Conservation (phyloP, 1,140 invertebrate genomes). For the Anastrepha obliqua region DNA sequence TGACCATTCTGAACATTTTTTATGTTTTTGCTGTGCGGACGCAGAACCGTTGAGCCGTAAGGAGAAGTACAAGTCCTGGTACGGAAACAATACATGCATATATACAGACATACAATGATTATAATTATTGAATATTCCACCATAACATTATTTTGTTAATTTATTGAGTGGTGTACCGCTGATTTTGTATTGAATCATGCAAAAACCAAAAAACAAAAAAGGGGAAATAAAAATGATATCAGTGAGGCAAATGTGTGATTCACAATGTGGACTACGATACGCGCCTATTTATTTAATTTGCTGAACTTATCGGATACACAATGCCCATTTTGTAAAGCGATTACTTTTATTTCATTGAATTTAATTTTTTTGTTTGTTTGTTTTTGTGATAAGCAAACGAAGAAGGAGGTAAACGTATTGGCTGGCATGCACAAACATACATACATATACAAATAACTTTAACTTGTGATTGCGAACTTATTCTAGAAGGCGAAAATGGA, state of each 20-base stretch:
- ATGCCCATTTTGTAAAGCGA: background rate
- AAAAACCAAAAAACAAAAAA: background rate
- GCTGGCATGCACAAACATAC: background rate
- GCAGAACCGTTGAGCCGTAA: conserved; percentile 59
- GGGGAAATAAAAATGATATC: background rate
- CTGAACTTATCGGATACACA: background rate
- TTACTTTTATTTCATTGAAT: conserved; percentile 23
- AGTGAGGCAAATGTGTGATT: conserved; percentile 2
- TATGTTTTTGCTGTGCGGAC: conserved; percentile 65
- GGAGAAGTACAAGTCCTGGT: conserved; percentile 62
- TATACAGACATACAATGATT: background rate
- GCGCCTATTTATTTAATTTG: background rate
- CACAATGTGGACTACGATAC: background rate
- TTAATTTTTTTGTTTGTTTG: background rate
- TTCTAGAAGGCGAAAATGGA: background rate
- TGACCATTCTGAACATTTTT: conserved; percentile 60
- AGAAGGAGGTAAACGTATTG: background rate
- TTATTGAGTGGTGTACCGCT: background rate
- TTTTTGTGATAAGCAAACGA: background rate
- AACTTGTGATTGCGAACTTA: background rate
- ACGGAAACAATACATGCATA: background rate
- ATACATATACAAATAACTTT: background rate
- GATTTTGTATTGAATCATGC: conserved; percentile 7
- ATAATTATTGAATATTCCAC: background rate
- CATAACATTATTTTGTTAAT: background rate